Conservation (phyloP, 2,888 invertebrate genomes). For the Heteromurus nitidus region DNA sequence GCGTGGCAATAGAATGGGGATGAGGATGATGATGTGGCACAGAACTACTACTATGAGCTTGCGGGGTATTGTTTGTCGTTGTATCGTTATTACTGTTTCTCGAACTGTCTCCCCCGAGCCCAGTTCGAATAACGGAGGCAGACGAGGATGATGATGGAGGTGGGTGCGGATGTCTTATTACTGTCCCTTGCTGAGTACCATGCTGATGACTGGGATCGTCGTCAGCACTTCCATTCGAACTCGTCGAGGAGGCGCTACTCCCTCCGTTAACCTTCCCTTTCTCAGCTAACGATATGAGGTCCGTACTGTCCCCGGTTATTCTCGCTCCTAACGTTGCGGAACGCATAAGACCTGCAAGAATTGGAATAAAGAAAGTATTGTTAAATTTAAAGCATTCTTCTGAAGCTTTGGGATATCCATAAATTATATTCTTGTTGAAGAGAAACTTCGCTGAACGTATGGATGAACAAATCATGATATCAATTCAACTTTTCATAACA, state of each 20-base stretch:
- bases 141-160: conserved; percentile 49
- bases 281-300: conserved; percentile 78
- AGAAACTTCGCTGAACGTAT: no score
- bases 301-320: conserved; percentile 73
- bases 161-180: conserved; percentile 59
- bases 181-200: conserved; percentile 67
- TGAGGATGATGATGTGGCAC: conserved; percentile 46
- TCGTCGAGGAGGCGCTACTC: conserved; percentile 78
- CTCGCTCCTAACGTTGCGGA: conserved; percentile 52
- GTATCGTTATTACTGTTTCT: conserved; percentile 63
- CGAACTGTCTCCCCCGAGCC: conserved; percentile 58
- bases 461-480: no score
- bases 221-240: conserved; percentile 79
- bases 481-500: no score
- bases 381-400: background rate
- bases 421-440: no score
- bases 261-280: conserved; percentile 78
- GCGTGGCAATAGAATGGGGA: conserved; percentile 34
- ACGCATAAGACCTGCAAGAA: conserved; percentile 58
- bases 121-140: conserved; percentile 58
- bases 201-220: conserved; percentile 74
- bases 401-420: background rate
- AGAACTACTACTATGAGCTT: conserved; percentile 56
- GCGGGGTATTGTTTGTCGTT: conserved; percentile 60
- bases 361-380: background rate